Conservation (phyloP, 2,113 vertebrate genomes). For the Vulpes vulpes region DNA sequence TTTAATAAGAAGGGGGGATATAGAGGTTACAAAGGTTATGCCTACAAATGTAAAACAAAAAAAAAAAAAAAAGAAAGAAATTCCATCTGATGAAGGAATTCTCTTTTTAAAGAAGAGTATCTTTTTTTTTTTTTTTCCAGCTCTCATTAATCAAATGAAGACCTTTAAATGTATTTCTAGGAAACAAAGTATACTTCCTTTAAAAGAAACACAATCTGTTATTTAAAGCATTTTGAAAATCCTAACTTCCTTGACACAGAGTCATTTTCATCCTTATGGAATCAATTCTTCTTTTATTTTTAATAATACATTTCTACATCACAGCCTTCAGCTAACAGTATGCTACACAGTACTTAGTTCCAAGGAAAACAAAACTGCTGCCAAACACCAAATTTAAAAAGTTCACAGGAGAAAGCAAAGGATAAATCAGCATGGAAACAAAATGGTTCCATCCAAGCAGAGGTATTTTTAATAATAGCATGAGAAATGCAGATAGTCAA, state of each 20-base stretch:
- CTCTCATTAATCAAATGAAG: neutral
- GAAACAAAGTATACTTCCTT: conserved; percentile 8
- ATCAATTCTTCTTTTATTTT: conserved; percentile 70
- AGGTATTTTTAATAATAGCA: conserved; percentile 73
- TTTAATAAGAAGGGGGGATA: conserved; percentile 58
- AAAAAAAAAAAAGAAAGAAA: conserved; percentile 10
- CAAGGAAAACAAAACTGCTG: conserved; percentile 79
- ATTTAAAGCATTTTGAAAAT: conserved; percentile 48
- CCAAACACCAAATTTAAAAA: conserved; percentile 73
- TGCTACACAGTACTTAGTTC: conserved; percentile 53
- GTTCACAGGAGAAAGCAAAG: conserved; percentile 75
- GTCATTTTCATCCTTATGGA: conserved; percentile 64
- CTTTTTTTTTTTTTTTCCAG: neutral
- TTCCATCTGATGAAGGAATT: conserved; percentile 46
- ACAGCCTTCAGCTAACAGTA: conserved; percentile 65
- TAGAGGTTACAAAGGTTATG: conserved; percentile 11
- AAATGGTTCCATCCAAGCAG: conserved; percentile 52
- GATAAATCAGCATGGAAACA: conserved; percentile 62
- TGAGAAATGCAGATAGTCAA: conserved; percentile 61
- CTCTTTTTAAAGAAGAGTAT: neutral
- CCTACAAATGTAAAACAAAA: neutral
- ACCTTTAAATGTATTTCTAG: conserved; percentile 4
- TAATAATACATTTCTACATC: conserved; percentile 78
- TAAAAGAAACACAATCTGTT: conserved; percentile 35
- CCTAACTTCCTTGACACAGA: conserved; percentile 52